phyloP scores from a whole-genome alignment of 1,140 invertebrate species.

The Tetragnatha versicolor region DNA sequence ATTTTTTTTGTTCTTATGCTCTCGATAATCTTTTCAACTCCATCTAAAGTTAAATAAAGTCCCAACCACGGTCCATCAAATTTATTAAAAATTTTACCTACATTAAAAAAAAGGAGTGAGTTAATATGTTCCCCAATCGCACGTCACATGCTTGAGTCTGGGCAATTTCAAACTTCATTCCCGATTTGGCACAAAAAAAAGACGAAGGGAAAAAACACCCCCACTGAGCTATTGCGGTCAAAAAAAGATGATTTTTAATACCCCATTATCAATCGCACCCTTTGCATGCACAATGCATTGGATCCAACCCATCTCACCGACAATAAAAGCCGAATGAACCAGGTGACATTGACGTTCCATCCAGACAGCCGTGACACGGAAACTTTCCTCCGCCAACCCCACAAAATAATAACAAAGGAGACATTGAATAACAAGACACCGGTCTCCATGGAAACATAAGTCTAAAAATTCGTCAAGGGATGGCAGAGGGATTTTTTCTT shows the following conservation, averaged over 20 bases:
- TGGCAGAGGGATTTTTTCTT: background rate
- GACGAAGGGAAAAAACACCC: too few species aligned
- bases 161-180: too few species aligned
- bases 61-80: too few species aligned
- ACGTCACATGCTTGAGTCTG: too few species aligned
- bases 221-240: background rate
- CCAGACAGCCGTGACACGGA: background rate
- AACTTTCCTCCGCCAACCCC: background rate
- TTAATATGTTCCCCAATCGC: too few species aligned
- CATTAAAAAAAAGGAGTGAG: too few species aligned
- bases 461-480: constrained; percentile 37
- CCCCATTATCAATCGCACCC: constrained; percentile 21
- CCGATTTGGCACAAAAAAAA: too few species aligned
- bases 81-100: too few species aligned
- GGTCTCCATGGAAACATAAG: constrained; percentile 31
- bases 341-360: constrained; percentile 29
- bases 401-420: background rate
- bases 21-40: too few species aligned
- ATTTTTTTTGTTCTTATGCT: too few species aligned
- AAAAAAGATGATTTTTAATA: constrained; percentile 38
- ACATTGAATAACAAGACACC: constrained; percentile 36
- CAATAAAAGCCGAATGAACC: constrained; percentile 13
- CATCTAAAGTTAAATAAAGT: too few species aligned
- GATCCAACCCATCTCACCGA: background rate
- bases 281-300: constrained; percentile 21